Evolutionary conservation across 2,888 invertebrate genomes (phyloP).

Genomic region (Dynastes grantii): DNA sequence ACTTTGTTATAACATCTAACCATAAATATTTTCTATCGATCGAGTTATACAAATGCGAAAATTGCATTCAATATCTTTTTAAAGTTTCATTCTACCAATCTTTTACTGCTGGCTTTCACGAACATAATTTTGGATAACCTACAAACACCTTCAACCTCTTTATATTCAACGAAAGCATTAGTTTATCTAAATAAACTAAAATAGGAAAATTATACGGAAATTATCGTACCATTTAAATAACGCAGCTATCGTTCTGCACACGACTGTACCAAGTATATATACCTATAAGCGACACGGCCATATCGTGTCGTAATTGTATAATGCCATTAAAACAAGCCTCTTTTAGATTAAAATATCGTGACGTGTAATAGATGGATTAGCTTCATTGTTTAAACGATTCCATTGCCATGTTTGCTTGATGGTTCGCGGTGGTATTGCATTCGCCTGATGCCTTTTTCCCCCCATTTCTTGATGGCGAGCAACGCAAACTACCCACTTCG

Average conservation of each 20-base stretch:
- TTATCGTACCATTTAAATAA: too few relatives aligned
- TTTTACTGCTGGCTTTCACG: too few relatives aligned
- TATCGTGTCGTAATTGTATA: conserved; percentile 67
- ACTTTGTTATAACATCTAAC: too few relatives aligned
- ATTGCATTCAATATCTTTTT: background rate
- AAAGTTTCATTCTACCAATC: too few relatives aligned
- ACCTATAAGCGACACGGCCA: conserved; percentile 56
- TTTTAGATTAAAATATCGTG: conserved; percentile 67
- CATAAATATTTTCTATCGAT: too few relatives aligned
- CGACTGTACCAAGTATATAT: background rate
- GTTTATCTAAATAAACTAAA: too few relatives aligned
- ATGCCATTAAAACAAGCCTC: conserved; percentile 66
- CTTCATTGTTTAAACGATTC: conserved; percentile 51
- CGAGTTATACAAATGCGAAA: background rate
- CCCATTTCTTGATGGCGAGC: conserved; percentile 5
- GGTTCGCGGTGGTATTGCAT: conserved; percentile 16
- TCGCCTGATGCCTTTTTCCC: background rate
- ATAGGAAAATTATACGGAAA: too few relatives aligned
- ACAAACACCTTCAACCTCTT: too few relatives aligned
- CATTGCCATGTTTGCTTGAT: conserved; percentile 38
- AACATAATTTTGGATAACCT: background rate
- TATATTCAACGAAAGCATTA: too few relatives aligned
- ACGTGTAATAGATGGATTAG: conserved; percentile 63
- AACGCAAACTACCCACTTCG: conserved; percentile 30
- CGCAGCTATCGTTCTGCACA: too few relatives aligned